A percentile compares a stretch with the other conserved stretches of the same genome.
Conservation (phyloP, 1,140 invertebrate genomes). For the Spodoptera litura region DNA sequence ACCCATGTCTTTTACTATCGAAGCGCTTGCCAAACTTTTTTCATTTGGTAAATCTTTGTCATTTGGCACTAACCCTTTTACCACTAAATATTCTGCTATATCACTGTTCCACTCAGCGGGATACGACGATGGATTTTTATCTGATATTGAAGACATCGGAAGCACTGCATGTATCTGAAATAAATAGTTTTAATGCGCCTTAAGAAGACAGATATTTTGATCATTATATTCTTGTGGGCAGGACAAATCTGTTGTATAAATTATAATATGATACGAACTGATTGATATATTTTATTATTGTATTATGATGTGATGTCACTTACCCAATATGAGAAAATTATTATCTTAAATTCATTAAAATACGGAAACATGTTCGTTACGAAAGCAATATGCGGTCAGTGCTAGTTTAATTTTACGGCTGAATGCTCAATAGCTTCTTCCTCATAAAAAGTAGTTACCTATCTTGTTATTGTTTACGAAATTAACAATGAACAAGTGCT, state of each 20-base stretch:
- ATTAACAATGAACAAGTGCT: conserved; percentile 69
- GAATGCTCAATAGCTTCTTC: conserved; percentile 54
- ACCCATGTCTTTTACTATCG: conserved; percentile 65
- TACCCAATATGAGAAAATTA: conserved; percentile 56
- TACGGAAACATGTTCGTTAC: conserved; percentile 36
- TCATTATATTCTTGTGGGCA: no score
- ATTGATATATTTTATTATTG: conserved; percentile 20
- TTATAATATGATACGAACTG: no score
- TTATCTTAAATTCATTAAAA: conserved; percentile 43
- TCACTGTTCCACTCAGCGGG: conserved; percentile 59
- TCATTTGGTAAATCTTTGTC: conserved; percentile 69
- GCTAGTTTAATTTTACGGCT: conserved; percentile 63
- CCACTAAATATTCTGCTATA: conserved; percentile 64
- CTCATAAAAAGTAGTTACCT: conserved; percentile 52
- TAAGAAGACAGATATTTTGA: no score
- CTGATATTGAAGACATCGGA: conserved; percentile 54
- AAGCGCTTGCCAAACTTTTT: conserved; percentile 63
- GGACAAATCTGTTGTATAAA: conserved; percentile 12
- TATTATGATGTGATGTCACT: background rate
- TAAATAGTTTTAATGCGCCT: background rate
- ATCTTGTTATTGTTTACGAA: conserved; percentile 64
- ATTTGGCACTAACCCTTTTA: conserved; percentile 69
- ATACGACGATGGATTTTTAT: conserved; percentile 52
- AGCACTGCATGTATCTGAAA: conserved; percentile 60
- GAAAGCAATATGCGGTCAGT: conserved; percentile 15